phyloP scores from a whole-genome alignment of 2,113 vertebrate species.

The Platanista minor region DNA sequence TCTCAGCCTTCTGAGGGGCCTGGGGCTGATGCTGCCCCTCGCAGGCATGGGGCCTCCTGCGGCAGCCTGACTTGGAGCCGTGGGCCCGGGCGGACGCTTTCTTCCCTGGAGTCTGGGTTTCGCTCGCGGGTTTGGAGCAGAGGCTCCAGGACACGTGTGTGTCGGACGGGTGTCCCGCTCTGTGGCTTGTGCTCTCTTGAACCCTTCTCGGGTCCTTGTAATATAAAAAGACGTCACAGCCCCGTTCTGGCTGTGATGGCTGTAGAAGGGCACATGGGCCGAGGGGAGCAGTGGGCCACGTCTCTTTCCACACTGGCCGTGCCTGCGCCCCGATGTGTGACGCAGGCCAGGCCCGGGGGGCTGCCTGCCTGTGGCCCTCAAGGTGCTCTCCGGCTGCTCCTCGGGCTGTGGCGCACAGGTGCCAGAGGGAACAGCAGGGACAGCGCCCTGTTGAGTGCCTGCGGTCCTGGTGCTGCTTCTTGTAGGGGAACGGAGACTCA shows the following conservation, averaged over 20 bases:
- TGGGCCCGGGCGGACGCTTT: background rate
- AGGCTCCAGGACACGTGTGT: background rate
- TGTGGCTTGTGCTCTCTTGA: background rate
- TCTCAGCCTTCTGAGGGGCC: background rate
- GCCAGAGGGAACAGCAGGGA: background rate
- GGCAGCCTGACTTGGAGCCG: too few species aligned
- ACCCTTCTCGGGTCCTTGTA: background rate
- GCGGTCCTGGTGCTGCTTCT: background rate
- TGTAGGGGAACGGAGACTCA: background rate
- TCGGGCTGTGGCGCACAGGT: too few species aligned
- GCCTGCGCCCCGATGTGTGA: fast-evolving
- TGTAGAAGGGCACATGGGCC: background rate
- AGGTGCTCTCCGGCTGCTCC: background rate
- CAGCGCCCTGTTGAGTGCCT: background rate
- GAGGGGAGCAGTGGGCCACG: background rate
- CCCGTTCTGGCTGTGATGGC: background rate
- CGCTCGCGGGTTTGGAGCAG: background rate
- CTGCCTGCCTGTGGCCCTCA: background rate
- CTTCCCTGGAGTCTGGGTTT: background rate
- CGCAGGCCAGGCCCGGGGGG: background rate
- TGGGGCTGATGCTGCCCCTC: background rate
- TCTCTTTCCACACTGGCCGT: background rate
- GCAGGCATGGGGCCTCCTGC: background rate
- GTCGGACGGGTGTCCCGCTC: background rate
- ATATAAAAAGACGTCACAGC: background rate